These are phyloP conservation scores for Kryptolebias ocellatus DNA, from an alignment of 2,797 vertebrate genomes.

Conservation along the genomic window DNA sequence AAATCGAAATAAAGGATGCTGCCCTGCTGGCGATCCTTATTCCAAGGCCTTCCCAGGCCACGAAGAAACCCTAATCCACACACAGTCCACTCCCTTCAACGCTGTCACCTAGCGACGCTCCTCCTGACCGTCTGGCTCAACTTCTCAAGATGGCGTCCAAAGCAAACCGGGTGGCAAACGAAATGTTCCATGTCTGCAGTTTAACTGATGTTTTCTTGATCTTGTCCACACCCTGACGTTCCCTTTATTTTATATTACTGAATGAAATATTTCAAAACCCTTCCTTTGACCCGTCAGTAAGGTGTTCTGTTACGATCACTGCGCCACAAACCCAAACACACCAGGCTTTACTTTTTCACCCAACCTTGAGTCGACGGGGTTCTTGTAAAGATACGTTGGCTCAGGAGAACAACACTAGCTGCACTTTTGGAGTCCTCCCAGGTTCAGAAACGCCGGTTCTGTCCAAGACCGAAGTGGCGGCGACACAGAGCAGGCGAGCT, in stretches of 20 bases:
- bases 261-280: too few relatives aligned
- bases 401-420: constrained; percentile 55
- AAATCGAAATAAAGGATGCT: too few relatives aligned
- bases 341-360: background rate
- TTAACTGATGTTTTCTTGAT: background rate
- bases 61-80: background rate
- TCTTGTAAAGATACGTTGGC: background rate
- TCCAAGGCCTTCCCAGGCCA: background rate
- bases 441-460: constrained; percentile 43
- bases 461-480: constrained; percentile 61
- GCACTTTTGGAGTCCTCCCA: constrained; percentile 51
- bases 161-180: constrained; percentile 55
- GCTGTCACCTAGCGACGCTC: constrained; percentile 81
- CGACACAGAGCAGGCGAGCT: constrained; percentile 64
- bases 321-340: too few relatives aligned
- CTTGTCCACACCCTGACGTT: background rate
- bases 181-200: constrained; percentile 20
- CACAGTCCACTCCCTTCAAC: constrained; percentile 74
- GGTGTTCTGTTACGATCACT: constrained; percentile 8
- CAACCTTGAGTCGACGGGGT: background rate
- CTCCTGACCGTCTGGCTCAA: constrained; percentile 69
- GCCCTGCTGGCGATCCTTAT: too few relatives aligned
- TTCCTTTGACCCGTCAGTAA: background rate
- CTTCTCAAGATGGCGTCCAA: constrained; percentile 53
- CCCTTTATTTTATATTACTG: constrained; percentile 2